Conservation (phyloP, 2,888 invertebrate genomes). For the Lasioglossum pauxillum region DNA sequence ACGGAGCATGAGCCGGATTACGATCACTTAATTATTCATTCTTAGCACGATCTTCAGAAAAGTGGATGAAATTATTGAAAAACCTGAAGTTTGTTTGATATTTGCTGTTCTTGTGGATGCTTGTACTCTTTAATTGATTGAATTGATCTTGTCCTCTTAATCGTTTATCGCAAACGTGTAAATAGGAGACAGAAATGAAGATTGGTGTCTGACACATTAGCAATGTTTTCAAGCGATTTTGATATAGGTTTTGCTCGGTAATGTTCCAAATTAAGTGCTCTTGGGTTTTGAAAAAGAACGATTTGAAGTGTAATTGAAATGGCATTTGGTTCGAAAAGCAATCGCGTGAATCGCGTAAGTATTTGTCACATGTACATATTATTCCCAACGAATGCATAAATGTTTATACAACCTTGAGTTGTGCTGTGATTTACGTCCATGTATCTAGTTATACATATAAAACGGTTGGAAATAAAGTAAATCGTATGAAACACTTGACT, state of each 20-base stretch:
- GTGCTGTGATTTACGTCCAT: conserved; percentile 71
- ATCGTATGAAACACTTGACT: background rate
- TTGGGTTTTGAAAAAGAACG: background rate
- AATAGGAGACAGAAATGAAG: background rate
- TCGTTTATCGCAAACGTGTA: background rate
- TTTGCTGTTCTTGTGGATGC: background rate
- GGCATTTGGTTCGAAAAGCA: conserved; percentile 16
- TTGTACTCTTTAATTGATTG: background rate
- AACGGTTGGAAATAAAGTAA: conserved; percentile 57
- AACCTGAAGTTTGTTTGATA: background rate
- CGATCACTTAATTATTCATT: background rate
- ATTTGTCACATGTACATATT: conserved; percentile 51
- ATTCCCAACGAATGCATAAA: conserved; percentile 43
- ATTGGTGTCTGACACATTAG: background rate
- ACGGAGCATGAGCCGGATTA: background rate
- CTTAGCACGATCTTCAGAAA: background rate
- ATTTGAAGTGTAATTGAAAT: conserved; percentile 19
- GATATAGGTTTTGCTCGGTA: background rate
- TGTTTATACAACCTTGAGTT: conserved; percentile 66
- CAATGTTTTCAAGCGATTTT: background rate
- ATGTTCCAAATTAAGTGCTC: background rate
- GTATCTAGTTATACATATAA: conserved; percentile 65
- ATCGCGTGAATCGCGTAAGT: conserved; percentile 1
- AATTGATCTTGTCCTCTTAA: background rate
- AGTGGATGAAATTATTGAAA: background rate